phyloP scores from a whole-genome alignment of 1,140 invertebrate species.

The Eurosta solidaginis region DNA sequence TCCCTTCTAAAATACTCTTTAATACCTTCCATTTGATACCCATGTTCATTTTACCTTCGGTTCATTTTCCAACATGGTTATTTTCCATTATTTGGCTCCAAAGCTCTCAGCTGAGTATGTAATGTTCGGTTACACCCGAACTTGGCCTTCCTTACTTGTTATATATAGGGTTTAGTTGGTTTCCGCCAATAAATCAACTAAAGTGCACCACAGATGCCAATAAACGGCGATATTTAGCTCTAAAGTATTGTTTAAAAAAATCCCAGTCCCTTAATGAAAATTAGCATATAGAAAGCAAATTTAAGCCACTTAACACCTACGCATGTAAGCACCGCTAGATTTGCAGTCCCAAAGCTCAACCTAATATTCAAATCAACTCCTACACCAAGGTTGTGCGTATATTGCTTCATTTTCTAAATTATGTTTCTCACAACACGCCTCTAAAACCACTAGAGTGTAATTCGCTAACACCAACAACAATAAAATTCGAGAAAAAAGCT shows the following conservation, averaged over 20 bases:
- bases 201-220: background rate
- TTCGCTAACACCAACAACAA: slow-evolving; percentile 53
- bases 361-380: background rate
- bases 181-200: background rate
- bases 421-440: slow-evolving; percentile 53
- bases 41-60: too few species aligned
- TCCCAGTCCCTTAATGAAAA: slow-evolving; percentile 34
- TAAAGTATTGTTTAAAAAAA: too few species aligned
- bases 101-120: too few species aligned
- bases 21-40: too few species aligned
- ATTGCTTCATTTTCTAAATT: background rate
- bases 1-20: too few species aligned
- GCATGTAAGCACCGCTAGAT: slow-evolving; percentile 29
- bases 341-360: background rate
- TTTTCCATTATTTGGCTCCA: too few species aligned
- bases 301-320: slow-evolving; percentile 50
- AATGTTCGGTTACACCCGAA: too few species aligned
- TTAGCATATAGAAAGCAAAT: slow-evolving; percentile 59
- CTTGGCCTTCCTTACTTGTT: too few species aligned
- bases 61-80: too few species aligned
- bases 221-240: background rate
- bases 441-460: slow-evolving; percentile 58
- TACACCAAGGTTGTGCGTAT: background rate
- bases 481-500: slow-evolving; percentile 26
- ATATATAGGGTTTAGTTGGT: too few species aligned